These are phyloP conservation scores for Lagopus muta DNA, from an alignment of 2,113 vertebrate genomes.

Conservation along the genomic window DNA sequence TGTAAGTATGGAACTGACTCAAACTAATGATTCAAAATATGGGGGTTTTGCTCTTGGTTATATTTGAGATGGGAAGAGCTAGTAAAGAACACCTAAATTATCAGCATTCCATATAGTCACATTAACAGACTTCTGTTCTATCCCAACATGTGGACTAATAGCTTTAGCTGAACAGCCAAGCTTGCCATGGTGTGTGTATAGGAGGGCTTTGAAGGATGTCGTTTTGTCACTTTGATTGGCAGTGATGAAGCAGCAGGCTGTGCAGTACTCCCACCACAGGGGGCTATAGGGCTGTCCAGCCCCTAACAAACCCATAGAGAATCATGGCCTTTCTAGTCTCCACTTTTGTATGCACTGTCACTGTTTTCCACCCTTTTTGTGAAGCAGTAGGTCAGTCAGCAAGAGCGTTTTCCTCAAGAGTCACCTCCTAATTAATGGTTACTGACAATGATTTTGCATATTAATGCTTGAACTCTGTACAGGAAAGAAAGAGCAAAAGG, in stretches of 20 bases:
- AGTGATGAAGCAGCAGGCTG: background rate
- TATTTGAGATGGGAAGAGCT: background rate
- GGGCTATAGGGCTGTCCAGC: background rate
- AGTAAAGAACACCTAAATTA: background rate
- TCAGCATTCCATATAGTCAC: background rate
- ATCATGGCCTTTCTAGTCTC: background rate
- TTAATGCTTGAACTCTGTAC: background rate
- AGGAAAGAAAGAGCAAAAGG: background rate
- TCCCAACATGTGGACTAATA: background rate
- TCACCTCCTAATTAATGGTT: background rate
- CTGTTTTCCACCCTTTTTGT: background rate
- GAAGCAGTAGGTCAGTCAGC: background rate
- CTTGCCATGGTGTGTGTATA: background rate
- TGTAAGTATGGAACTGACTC: background rate
- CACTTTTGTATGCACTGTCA: background rate
- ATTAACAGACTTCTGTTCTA: background rate
- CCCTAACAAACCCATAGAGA: background rate
- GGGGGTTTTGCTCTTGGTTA: background rate
- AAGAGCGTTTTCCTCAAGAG: background rate
- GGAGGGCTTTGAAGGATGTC: background rate
- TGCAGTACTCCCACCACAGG: accelerated
- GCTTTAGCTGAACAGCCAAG: background rate
- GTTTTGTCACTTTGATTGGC: background rate
- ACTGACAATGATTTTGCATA: background rate
- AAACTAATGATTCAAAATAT: background rate